These are phyloP conservation scores for Eulacestoma nigropectus DNA, from an alignment of 2,113 vertebrate species.

Conservation along the genomic window DNA sequence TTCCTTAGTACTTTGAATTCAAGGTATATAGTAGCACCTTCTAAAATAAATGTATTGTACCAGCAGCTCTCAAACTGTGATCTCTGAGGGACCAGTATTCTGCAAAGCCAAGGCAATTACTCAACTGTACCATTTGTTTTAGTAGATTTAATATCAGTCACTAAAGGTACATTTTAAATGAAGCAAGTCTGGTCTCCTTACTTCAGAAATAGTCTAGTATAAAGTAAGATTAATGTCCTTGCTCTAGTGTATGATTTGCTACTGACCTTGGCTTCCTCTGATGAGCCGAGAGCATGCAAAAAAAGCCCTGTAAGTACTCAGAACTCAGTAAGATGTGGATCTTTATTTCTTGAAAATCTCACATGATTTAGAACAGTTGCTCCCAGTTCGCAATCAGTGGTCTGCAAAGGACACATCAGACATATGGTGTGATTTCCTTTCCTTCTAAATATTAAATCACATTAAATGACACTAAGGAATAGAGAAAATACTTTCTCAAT, in stretches of 20 bases:
- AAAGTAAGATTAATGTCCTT: background rate
- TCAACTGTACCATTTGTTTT: background rate
- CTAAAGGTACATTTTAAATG: background rate
- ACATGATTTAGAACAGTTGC: background rate
- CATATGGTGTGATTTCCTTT: background rate
- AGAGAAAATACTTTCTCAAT: background rate
- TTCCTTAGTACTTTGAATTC: background rate
- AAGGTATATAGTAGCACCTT: background rate
- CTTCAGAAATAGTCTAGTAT: background rate
- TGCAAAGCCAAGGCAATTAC: background rate
- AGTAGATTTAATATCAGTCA: background rate
- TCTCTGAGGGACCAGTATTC: background rate
- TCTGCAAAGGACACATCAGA: background rate
- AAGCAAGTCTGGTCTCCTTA: background rate
- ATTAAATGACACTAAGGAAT: background rate
- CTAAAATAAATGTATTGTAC: background rate
- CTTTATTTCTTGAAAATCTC: background rate
- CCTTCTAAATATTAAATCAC: background rate
- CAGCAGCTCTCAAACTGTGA: background rate
- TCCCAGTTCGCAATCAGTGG: background rate
- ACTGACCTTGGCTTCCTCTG: background rate
- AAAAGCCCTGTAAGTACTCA: background rate
- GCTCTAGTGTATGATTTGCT: background rate
- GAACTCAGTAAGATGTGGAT: background rate
- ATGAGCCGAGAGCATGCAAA: background rate